Base-by-base conservation (phyloP, 2,113 vertebrate genomes). In the Vulpes ferrilata region DNA sequence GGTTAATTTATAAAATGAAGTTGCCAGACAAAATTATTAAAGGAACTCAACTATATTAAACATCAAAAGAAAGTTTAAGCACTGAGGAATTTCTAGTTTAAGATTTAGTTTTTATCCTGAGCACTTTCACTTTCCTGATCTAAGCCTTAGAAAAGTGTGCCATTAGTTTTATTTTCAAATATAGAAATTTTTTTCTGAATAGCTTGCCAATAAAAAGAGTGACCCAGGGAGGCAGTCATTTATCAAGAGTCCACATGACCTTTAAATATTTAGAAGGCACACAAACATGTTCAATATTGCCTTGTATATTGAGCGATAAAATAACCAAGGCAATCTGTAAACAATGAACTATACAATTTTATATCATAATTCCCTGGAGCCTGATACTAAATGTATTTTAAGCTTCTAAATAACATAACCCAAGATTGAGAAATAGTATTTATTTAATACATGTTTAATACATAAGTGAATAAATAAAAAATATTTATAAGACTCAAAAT, bases 181-280 rank as follows among this genome's bases (percentile, higher is more conserved):
- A 57, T 25, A 51, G 13, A 43, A 71, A 64, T 86, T 94, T 51
- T 76, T 89, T 79, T 81, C 73, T 76, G 57, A 78, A 23, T 83
- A 71, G 43, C 11, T 85, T 96, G 23, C 87, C 85, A 90, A 84
- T 90, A 88, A 95, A 81, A 51, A 87, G 43, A 87, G 57, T 87
- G 67, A 93, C 84, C 11, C 51, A 92, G 59, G 59, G 57, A 90
- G 53, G 17, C 60, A 80, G 93, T 57, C 35, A 95, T 88, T 94
- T 88, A 57, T 83, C 48, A 93, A 74, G 16, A 74, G 53, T 38
- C 51, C 64, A 82, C 20, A n/a, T 65, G 88, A 95, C 64, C 79
- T 89, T 95, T 95, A 94, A 93, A 84, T 64, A 87, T 96, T 93
- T 89, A 65, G 78, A 76, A 95, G 38, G 27, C 81, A 12, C 43